Evolutionary conservation across 2,888 invertebrate species (phyloP).

Genomic region (Lycocerus yunnanus): DNA sequence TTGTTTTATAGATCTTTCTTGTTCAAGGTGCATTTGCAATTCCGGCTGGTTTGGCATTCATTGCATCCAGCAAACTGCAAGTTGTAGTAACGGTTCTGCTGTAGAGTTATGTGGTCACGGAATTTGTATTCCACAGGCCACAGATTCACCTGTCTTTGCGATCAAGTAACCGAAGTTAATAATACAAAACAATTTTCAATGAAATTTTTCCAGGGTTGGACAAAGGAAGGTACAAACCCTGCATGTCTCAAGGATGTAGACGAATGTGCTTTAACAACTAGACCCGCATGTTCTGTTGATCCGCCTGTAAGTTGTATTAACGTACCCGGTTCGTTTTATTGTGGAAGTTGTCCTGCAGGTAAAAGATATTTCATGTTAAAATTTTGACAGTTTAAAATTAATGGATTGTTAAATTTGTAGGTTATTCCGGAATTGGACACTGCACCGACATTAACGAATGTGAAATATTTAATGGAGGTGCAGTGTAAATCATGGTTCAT

Average conservation of each 20-base stretch:
- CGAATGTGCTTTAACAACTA: constrained; percentile 74
- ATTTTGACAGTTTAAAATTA: rapidly evolving
- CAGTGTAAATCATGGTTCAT: constrained; percentile 74
- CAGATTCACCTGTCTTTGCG: constrained; percentile 80
- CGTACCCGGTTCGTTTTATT: constrained; percentile 84
- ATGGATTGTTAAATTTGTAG: constrained; percentile 47
- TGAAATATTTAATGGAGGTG: constrained; percentile 81
- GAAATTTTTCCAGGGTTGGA: constrained; percentile 73
- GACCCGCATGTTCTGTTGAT: constrained; percentile 76
- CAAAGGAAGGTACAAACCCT: constrained; percentile 67
- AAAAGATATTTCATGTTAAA: neutral
- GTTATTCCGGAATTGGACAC: constrained; percentile 85
- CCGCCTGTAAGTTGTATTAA: constrained; percentile 86
- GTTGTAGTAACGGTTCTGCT: constrained; percentile 72
- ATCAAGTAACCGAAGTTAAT: constrained; percentile 63
- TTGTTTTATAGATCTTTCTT: neutral
- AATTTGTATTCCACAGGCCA: constrained; percentile 70
- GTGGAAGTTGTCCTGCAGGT: constrained; percentile 85
- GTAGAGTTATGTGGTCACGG: constrained; percentile 89
- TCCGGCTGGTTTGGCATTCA: constrained; percentile 82
- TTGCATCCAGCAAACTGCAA: constrained; percentile 75
- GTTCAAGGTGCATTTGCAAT: constrained; percentile 72
- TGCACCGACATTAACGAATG: constrained; percentile 94
- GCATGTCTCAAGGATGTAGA: constrained; percentile 84
- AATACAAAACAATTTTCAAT: neutral